A percentile compares a stretch with the other conserved stretches of the same genome.
phyloP scores from a whole-genome alignment of 2,797 vertebrate genomes.

The Pangasius djambal region DNA sequence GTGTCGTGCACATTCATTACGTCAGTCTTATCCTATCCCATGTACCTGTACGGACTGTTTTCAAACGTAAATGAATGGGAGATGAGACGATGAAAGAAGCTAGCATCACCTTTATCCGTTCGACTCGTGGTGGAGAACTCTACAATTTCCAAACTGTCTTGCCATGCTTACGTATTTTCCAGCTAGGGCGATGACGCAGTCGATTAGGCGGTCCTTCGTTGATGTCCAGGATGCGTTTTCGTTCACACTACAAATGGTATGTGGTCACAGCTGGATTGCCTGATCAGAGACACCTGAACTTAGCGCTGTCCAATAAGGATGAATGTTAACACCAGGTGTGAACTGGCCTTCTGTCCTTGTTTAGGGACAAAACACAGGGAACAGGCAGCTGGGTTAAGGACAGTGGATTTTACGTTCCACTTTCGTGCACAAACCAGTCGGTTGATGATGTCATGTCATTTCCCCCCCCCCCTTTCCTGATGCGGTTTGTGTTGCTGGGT shows the following conservation, averaged over 20 bases:
- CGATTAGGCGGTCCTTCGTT: background rate
- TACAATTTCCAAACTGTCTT: background rate
- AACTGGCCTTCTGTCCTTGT: background rate
- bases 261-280: background rate
- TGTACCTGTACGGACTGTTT: background rate
- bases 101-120: background rate
- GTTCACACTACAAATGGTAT: background rate
- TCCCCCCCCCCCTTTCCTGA: background rate
- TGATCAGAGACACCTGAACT: background rate
- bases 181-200: background rate
- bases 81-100: background rate
- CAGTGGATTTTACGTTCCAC: too few species aligned
- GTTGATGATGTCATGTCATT: background rate
- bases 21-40: background rate
- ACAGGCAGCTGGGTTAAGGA: background rate
- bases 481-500: slow-evolving; percentile 26
- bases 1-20: background rate
- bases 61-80: background rate
- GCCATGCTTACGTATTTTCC: background rate
- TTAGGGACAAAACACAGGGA: background rate
- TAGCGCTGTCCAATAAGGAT: background rate
- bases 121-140: background rate
- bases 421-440: background rate
- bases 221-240: background rate
- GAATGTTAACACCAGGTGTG: background rate